Conservation (phyloP, 2,113 vertebrate species). For the Eira barbara region DNA sequence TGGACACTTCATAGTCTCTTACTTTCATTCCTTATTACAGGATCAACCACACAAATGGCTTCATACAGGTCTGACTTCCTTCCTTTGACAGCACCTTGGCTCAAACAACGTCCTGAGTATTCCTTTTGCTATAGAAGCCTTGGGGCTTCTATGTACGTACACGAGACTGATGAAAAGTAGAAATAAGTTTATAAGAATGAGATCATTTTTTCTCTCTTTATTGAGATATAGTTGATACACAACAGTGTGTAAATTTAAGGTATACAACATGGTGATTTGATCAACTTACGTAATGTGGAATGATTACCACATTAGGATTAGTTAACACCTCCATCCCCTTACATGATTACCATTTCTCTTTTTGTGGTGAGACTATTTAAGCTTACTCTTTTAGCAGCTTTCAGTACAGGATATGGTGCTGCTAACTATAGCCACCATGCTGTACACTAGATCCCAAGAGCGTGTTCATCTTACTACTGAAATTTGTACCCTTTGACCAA, state of each 20-base stretch:
- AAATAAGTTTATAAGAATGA: conserved; percentile 8
- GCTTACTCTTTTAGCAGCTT: not conserved
- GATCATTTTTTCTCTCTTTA: not conserved
- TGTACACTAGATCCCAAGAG: not conserved
- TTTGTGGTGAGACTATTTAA: not conserved
- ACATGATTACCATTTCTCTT: not conserved
- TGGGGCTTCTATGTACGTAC: not conserved
- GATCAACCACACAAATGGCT: not conserved
- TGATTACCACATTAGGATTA: not conserved
- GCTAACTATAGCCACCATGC: not conserved
- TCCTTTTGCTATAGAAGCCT: not conserved
- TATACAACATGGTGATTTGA: not conserved
- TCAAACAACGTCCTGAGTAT: not conserved
- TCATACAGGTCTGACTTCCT: not conserved
- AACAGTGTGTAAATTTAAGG: not conserved
- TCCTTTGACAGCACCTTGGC: not conserved
- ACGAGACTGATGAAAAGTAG: not conserved
- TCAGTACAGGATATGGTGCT: not conserved
- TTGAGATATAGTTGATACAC: not conserved
- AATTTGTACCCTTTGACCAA: not conserved
- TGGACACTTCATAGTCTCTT: not conserved
- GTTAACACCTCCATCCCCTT: not conserved
- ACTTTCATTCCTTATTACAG: not conserved
- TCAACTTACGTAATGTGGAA: not conserved
- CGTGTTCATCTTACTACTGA: not conserved